Percentiles rank a stretch among this genome's conserved stretches.
phyloP scores from a whole-genome alignment of 2,797 vertebrate genomes.

The Lepus townsendii region DNA sequence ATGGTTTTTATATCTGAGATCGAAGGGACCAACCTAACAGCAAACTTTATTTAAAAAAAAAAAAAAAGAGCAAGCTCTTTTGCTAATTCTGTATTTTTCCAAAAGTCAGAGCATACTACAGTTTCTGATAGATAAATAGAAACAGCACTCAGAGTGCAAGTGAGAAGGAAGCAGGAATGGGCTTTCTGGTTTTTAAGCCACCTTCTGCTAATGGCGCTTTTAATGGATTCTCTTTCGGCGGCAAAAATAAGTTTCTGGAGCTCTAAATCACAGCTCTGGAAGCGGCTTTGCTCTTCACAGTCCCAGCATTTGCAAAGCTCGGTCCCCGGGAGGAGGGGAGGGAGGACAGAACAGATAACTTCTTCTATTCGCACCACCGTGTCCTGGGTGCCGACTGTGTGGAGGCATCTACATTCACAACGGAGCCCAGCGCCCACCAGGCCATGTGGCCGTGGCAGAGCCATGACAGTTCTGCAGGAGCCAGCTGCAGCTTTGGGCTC shows the following conservation, averaged over 20 bases:
- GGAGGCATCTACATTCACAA: background rate
- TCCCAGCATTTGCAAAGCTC: background rate
- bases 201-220: background rate
- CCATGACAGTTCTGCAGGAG: background rate
- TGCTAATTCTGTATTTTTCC: constrained; percentile 38
- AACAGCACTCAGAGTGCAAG: background rate
- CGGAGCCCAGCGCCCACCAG: background rate
- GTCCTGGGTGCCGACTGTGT: background rate
- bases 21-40: constrained; percentile 10
- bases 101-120: background rate
- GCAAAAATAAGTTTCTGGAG: constrained; percentile 27
- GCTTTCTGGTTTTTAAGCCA: background rate
- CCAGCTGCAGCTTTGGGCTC: background rate
- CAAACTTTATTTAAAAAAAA: background rate
- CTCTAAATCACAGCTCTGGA: constrained; percentile 14
- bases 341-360: background rate
- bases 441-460: accelerated
- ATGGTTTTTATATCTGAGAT: constrained; percentile 40
- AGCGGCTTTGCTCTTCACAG: background rate
- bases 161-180: background rate
- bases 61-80: constrained; percentile 30
- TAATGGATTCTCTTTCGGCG: constrained; percentile 25
- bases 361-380: background rate
- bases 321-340: background rate
- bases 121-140: constrained; percentile 38